These are phyloP conservation scores for Peromyscus maniculatus DNA, from an alignment of 2,113 vertebrate genomes.

Conservation along the genomic window DNA sequence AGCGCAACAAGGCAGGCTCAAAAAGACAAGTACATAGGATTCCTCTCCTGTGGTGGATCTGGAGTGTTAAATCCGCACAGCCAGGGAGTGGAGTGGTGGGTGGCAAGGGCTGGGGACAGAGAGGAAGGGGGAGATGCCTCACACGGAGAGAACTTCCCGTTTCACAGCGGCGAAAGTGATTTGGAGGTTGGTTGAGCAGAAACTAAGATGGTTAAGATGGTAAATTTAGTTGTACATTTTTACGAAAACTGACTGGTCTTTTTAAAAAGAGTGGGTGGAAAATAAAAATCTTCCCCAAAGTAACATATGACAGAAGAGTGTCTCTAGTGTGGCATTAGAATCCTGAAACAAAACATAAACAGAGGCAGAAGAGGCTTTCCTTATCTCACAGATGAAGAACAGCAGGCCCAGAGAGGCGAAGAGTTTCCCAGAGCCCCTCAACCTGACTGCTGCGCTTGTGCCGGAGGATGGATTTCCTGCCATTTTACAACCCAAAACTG, in stretches of 20 bases:
- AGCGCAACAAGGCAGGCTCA: neutral
- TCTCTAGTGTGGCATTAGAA: neutral
- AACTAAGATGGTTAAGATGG: neutral
- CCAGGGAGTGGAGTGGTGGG: neutral
- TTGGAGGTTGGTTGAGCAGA: neutral
- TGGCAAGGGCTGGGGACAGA: neutral
- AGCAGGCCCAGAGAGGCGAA: neutral
- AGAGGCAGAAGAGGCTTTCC: neutral
- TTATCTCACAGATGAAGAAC: conserved; percentile 12
- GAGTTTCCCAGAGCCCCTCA: neutral
- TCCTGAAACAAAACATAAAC: neutral
- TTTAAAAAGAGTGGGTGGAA: neutral
- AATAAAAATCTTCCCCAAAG: neutral
- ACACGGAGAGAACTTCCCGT: neutral
- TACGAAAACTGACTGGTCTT: neutral
- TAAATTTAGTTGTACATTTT: neutral
- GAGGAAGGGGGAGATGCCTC: neutral
- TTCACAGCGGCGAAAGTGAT: neutral
- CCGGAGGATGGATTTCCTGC: neutral
- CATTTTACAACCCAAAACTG: conserved; percentile 22
- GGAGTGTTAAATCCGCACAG: neutral
- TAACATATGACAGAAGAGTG: neutral
- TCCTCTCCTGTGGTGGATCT: neutral
- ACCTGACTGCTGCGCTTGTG: neutral
- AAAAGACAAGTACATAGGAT: neutral